phyloP scores from a whole-genome alignment of 2,888 invertebrate species.

The Erebia epiphron region DNA sequence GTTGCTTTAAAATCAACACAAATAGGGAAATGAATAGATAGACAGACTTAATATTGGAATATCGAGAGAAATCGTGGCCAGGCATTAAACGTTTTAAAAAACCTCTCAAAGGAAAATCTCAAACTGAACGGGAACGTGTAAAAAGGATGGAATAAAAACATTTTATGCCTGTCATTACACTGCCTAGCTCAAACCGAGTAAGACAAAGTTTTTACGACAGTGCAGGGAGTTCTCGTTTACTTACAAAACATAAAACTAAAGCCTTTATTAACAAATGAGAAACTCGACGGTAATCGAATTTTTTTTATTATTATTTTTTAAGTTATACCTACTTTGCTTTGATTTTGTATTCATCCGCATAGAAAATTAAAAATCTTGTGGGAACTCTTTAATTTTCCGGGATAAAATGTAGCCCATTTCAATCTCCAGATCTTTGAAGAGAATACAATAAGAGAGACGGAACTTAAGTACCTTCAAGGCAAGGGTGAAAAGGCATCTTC shows the following conservation, averaged over 20 bases:
- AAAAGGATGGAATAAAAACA: slow-evolving; percentile 13
- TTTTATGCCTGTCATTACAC: slow-evolving; percentile 12
- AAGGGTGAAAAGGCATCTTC: too few species aligned
- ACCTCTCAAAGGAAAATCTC: background rate
- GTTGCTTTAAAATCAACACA: background rate
- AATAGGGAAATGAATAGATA: background rate
- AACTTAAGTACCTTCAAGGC: too few species aligned
- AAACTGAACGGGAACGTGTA: background rate
- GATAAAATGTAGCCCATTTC: too few species aligned
- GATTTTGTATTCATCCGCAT: too few species aligned
- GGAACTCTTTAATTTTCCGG: too few species aligned
- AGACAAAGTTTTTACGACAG: slow-evolving; percentile 21
- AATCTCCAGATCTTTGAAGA: too few species aligned
- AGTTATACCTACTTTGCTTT: too few species aligned
- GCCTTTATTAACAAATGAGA: background rate
- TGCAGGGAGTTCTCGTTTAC: slow-evolving; percentile 12
- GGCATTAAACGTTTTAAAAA: background rate
- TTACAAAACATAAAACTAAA: slow-evolving; percentile 12
- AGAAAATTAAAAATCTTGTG: too few species aligned
- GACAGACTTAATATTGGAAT: background rate
- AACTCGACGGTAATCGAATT: too few species aligned
- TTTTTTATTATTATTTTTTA: too few species aligned
- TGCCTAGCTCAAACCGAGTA: slow-evolving; percentile 16
- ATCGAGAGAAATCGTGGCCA: background rate
- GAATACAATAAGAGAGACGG: too few species aligned